phyloP scores from a whole-genome alignment of 53 echinoderm and acorn worm genomes.

The Holothuria scabra region DNA sequence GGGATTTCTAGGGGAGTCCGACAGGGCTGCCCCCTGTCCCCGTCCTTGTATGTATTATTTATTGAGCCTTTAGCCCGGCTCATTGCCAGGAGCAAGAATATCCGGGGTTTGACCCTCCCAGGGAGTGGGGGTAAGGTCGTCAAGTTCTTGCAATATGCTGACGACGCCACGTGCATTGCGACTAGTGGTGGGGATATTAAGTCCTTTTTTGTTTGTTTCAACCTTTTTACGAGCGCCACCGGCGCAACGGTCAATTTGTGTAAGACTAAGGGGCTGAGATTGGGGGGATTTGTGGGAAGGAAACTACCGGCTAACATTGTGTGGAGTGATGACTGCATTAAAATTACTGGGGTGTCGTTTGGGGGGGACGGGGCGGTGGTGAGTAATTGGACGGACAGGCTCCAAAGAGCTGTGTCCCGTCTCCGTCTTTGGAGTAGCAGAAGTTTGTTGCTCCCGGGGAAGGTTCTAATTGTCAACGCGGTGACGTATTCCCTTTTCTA shows the following conservation, averaged over 20 bases:
- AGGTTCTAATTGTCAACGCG: not conserved
- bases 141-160: conserved; percentile 56
- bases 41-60: conserved; percentile 55
- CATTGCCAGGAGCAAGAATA: conserved; percentile 14
- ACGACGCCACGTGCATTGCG: conserved; percentile 58
- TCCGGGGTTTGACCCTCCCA: conserved; percentile 30
- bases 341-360: conserved; percentile 47
- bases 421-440: conserved; percentile 18
- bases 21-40: conserved; percentile 60
- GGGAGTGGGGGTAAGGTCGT: conserved; percentile 44
- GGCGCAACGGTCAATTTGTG: conserved; percentile 41
- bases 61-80: conserved; percentile 54
- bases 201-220: conserved; percentile 20
- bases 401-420: conserved; percentile 3
- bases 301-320: conserved; percentile 39
- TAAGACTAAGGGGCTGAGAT: conserved; percentile 34
- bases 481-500: conserved; percentile 49
- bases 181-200: conserved; percentile 34
- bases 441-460: conserved; percentile 13
- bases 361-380: conserved; percentile 2
- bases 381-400: conserved; percentile 2
- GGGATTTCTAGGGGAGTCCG: conserved; percentile 39
- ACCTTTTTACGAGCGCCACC: conserved; percentile 40
- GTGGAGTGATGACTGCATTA: conserved; percentile 38
- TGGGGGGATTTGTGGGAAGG: conserved; percentile 34